Evolutionary conservation across 2,888 invertebrate species (phyloP).

Genomic region (Nemapogon koenigi): DNA sequence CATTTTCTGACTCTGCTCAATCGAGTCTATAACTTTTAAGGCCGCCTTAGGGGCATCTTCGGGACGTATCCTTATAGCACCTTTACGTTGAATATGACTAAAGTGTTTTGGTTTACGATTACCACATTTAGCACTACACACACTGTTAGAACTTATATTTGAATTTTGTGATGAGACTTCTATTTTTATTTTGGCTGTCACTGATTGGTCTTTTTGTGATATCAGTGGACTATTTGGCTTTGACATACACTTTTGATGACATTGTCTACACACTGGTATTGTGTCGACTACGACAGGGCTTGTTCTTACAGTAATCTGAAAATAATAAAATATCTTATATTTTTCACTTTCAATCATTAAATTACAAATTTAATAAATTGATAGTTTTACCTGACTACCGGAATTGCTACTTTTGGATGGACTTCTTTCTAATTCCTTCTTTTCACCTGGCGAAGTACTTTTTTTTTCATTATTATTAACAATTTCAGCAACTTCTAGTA

Average conservation of each 20-base stretch:
- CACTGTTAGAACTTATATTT: slow-evolving; percentile 43
- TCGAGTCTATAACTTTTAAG: slow-evolving; percentile 53
- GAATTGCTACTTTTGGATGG: slow-evolving; percentile 79
- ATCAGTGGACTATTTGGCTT: slow-evolving; percentile 59
- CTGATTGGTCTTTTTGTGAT: slow-evolving; percentile 47
- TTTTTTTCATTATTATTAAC: slow-evolving; percentile 36
- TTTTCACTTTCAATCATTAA: not conserved
- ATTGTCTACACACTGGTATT: slow-evolving; percentile 77
- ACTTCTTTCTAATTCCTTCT: slow-evolving; percentile 68
- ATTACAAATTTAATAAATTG: not conserved
- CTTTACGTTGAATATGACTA: slow-evolving; percentile 49
- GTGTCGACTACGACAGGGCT: slow-evolving; percentile 77
- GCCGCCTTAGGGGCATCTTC: slow-evolving; percentile 55
- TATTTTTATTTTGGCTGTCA: slow-evolving; percentile 36
- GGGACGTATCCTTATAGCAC: slow-evolving; percentile 54
- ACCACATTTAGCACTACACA: slow-evolving; percentile 47
- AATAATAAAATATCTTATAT: slow-evolving; percentile 10
- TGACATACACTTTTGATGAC: slow-evolving; percentile 77
- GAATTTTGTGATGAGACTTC: slow-evolving; percentile 47
- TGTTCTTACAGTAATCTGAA: slow-evolving; percentile 78
- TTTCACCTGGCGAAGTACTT: slow-evolving; percentile 37
- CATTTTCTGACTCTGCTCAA: slow-evolving; percentile 57
- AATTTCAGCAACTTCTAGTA: slow-evolving; percentile 56
- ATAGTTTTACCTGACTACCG: slow-evolving; percentile 72
- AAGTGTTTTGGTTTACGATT: slow-evolving; percentile 43